A percentile compares a stretch with the other conserved stretches of the same genome.
phyloP scores from a whole-genome alignment of 2,113 vertebrate genomes.

The Macrotis lagotis region DNA sequence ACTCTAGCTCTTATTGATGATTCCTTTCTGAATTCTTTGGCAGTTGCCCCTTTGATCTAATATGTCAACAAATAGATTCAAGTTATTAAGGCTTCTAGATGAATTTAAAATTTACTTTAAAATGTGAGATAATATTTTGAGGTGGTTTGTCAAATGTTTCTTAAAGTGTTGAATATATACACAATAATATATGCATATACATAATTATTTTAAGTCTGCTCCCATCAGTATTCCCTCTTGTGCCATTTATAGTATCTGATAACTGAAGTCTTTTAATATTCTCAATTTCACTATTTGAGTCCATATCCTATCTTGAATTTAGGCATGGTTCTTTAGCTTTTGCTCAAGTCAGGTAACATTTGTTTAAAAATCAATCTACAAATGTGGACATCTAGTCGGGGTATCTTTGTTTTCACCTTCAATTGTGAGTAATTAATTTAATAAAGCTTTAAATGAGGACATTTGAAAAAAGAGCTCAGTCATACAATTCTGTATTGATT shows the following conservation, averaged over 20 bases:
- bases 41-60: not conserved
- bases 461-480: no score
- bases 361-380: conserved; percentile 55
- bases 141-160: not conserved
- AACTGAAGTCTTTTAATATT: not conserved
- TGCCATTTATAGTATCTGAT: not conserved
- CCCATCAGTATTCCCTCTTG: not conserved
- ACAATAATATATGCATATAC: no score
- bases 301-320: not conserved
- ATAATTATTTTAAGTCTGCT: not conserved
- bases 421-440: conserved; percentile 59
- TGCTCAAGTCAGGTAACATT: not conserved
- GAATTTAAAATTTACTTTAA: not conserved
- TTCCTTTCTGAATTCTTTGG: not conserved
- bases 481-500: no score
- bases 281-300: not conserved
- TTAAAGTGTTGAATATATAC: not conserved
- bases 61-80: not conserved
- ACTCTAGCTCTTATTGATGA: not conserved
- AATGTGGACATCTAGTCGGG: not conserved
- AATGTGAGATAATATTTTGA: not conserved
- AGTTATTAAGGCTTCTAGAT: not conserved
- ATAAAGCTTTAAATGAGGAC: conserved; percentile 62
- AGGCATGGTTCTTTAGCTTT: not conserved
- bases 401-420: conserved; percentile 50